phyloP scores from a whole-genome alignment of 2,888 invertebrate species.

The Nephrotoma appendiculata region DNA sequence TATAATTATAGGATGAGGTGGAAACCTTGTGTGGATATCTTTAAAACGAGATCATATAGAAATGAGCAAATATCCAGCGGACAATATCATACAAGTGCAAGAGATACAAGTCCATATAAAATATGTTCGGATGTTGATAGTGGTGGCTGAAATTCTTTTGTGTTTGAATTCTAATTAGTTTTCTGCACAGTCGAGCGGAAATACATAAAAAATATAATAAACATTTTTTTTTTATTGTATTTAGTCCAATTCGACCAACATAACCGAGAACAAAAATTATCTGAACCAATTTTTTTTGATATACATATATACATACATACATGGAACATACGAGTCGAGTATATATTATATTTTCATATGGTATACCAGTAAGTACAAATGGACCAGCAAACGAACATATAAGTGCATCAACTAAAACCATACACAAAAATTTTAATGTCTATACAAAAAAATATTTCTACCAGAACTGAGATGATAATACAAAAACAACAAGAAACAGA shows the following conservation, averaged over 20 bases:
- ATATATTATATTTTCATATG: neutral
- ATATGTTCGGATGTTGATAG: neutral
- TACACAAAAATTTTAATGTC: neutral
- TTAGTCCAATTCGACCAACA: neutral
- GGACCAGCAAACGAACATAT: neutral
- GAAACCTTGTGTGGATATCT: neutral
- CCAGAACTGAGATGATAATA: neutral
- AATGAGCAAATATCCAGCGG: neutral
- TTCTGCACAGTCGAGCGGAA: conserved; percentile 2
- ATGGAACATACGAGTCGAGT: too few relatives aligned
- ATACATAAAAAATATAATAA: neutral
- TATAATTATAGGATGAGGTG: neutral
- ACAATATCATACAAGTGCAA: neutral
- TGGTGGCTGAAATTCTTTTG: neutral
- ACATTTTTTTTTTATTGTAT: neutral
- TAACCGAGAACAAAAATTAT: neutral
- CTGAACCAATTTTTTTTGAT: neutral
- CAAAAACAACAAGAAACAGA: neutral
- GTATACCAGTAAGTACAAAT: neutral
- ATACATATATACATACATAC: too few relatives aligned
- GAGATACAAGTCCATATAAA: neutral
- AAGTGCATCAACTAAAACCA: neutral
- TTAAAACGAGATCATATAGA: neutral
- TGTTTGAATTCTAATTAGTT: conserved; percentile 2
- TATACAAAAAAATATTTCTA: neutral